These are phyloP conservation scores for Nycticebus coucang DNA, from an alignment of 2,113 vertebrate species.

Conservation along the genomic window DNA sequence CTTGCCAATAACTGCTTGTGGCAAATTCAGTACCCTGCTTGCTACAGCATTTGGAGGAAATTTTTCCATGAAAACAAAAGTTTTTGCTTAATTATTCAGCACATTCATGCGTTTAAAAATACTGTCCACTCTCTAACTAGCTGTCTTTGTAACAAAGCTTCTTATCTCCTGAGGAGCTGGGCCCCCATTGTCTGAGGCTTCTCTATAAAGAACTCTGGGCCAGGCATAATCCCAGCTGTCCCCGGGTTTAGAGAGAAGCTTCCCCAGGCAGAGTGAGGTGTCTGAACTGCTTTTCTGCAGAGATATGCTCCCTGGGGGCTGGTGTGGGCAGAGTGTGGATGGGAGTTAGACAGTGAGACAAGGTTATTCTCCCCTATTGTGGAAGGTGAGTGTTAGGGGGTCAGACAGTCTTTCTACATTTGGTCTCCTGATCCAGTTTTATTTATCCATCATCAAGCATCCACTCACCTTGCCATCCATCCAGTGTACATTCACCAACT, in stretches of 20 bases:
- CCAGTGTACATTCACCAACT: neutral
- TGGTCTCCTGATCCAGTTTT: neutral
- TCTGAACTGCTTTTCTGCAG: neutral
- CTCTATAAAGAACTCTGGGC: constrained; percentile 35
- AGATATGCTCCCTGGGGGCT: neutral
- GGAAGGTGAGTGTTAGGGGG: neutral
- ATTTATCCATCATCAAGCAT: neutral
- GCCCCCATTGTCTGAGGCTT: constrained; percentile 47
- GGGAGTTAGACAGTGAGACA: neutral
- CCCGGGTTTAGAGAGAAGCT: neutral
- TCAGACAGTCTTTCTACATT: neutral
- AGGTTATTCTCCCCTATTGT: neutral
- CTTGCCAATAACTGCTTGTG: constrained; percentile 66
- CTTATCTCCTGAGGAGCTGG: neutral
- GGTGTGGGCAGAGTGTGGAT: neutral
- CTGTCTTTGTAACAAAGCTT: constrained; percentile 68
- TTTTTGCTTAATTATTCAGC: constrained; percentile 77
- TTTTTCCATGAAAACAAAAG: constrained; percentile 65
- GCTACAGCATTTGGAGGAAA: constrained; percentile 63
- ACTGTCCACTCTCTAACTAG: constrained; percentile 67
- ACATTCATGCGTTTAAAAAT: constrained; percentile 72
- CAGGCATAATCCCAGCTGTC: constrained; percentile 49
- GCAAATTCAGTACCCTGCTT: constrained; percentile 56
- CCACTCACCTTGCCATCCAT: neutral
- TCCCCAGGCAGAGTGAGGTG: constrained; percentile 22